A percentile compares a stretch with the other conserved stretches of the same genome.
Evolutionary conservation across 2,113 vertebrate genomes (phyloP).

Genomic region (Lynx canadensis): DNA sequence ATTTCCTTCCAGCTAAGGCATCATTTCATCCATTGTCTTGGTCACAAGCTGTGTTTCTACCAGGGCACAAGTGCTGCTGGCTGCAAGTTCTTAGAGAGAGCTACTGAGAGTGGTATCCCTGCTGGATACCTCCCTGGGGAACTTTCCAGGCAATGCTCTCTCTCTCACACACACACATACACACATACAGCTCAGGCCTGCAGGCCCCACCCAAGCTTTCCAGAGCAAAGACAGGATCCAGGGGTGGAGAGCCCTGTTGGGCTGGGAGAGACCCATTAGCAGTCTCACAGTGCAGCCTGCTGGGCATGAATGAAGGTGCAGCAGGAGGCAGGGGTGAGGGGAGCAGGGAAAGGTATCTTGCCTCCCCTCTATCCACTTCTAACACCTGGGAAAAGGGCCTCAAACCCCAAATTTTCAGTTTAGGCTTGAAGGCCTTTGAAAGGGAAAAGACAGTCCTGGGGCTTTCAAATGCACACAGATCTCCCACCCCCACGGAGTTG

Average conservation of each 20-base stretch:
- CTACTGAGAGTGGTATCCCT: neutral
- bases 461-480: neutral
- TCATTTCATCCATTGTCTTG: neutral
- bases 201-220: neutral
- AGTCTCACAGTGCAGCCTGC: slow-evolving; percentile 62
- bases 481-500: neutral
- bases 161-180: neutral
- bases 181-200: neutral
- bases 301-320: slow-evolving; percentile 23
- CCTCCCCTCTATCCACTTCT: neutral
- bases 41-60: neutral
- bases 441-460: neutral
- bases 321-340: neutral
- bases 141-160: neutral
- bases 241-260: neutral
- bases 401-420: neutral
- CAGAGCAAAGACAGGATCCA: neutral
- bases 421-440: neutral
- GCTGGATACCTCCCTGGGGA: neutral
- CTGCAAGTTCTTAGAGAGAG: neutral
- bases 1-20: neutral
- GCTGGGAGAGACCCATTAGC: neutral
- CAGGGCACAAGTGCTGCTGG: neutral
- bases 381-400: neutral
- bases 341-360: accelerated